These are phyloP conservation scores for Lamprologus speciosus DNA, from an alignment of 2,113 vertebrate species.

Conservation along the genomic window DNA sequence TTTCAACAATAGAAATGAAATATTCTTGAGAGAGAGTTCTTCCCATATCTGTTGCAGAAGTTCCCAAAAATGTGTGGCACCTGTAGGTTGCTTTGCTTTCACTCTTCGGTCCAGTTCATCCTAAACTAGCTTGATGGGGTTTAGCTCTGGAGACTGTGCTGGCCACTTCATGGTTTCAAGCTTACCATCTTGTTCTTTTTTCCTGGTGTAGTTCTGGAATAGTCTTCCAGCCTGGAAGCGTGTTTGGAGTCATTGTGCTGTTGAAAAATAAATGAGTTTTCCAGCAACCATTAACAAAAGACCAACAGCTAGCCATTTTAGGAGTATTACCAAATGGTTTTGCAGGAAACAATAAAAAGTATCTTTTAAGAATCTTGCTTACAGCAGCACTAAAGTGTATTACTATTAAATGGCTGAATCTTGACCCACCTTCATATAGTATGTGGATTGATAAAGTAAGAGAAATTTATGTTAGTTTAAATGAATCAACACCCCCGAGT, in stretches of 20 bases:
- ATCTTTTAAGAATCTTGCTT: too few relatives aligned
- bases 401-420: too few relatives aligned
- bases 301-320: too few relatives aligned
- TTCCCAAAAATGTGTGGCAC: rapidly evolving
- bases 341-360: too few relatives aligned
- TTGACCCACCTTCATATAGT: too few relatives aligned
- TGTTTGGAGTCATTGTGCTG: background rate
- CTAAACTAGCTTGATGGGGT: background rate
- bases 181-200: background rate
- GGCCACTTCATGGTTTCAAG: background rate
- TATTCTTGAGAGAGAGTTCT: background rate
- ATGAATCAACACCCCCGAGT: too few relatives aligned
- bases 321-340: too few relatives aligned
- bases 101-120: background rate
- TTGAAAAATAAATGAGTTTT: background rate
- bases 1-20: background rate
- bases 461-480: too few relatives aligned
- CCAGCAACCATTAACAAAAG: too few relatives aligned
- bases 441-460: too few relatives aligned
- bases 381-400: too few relatives aligned
- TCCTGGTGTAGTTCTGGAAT: background rate
- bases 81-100: background rate
- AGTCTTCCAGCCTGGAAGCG: background rate
- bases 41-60: background rate
- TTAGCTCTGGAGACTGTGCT: background rate